These are phyloP conservation scores for Trididemnum miniatum DNA, from an alignment of 23 tunicate genomes.

Conservation along the genomic window DNA sequence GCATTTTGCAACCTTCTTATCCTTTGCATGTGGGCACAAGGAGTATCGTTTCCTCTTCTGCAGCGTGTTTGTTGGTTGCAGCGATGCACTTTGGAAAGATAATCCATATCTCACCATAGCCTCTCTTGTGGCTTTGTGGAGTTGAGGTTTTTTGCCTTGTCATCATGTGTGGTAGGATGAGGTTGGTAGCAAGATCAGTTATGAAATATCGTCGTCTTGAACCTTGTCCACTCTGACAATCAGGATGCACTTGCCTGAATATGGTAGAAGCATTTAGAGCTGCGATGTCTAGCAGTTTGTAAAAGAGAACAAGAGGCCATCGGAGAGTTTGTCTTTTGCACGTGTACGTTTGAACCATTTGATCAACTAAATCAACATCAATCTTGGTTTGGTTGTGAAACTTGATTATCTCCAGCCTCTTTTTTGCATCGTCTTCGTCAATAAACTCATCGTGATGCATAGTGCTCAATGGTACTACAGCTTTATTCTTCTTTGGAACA, in stretches of 20 bases:
- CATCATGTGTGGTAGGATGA: constrained; percentile 27
- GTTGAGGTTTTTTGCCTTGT: constrained; percentile 19
- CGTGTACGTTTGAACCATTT: constrained; percentile 34
- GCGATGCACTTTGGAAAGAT: constrained; percentile 8
- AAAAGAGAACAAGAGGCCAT: constrained; percentile 20
- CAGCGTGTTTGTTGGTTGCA: neutral
- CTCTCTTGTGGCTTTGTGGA: constrained; percentile 37
- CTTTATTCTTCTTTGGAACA: constrained; percentile 25
- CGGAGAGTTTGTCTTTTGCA: constrained; percentile 33
- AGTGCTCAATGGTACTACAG: constrained; percentile 28
- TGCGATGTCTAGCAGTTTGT: constrained; percentile 28
- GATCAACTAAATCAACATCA: constrained; percentile 29
- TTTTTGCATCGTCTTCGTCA: constrained; percentile 30
- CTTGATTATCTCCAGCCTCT: constrained; percentile 37
- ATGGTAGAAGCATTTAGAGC: constrained; percentile 33
- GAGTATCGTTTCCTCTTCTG: constrained; percentile 22
- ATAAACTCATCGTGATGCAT: constrained; percentile 24
- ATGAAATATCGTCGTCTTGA: constrained; percentile 24
- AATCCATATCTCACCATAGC: constrained; percentile 28
- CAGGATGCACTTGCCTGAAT: constrained; percentile 22
- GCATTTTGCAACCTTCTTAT: constrained; percentile 27
- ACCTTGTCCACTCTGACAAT: constrained; percentile 9
- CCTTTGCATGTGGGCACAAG: constrained; percentile 23
- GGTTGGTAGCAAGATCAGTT: constrained; percentile 28
- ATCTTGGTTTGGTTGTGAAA: constrained; percentile 31